Base-by-base conservation (phyloP, 2,113 vertebrate genomes). In the Rostratula benghalensis region DNA sequence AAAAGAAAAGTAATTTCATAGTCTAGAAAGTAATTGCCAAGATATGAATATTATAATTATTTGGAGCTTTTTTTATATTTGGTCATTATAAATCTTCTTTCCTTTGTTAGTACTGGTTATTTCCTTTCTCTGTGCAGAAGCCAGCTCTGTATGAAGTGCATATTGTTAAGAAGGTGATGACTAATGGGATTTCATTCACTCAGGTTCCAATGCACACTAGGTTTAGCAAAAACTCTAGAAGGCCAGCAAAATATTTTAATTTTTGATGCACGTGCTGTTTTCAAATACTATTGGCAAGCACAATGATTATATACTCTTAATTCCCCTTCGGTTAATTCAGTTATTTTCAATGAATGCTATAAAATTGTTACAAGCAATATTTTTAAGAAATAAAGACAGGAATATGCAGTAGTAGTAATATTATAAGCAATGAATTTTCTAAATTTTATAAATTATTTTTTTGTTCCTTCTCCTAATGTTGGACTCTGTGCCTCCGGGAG, bases 121-220 rank as follows among this genome's bases (percentile, higher is more conserved):
- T 98, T 98, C 92, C 84, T 96, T 97, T 94, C 69, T 96, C 71
- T 95, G 59, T 95, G 94, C 85, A 96, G 92, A 83, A 97, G 90
- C 95, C 96, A 98, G 33, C 83, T 97, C 75, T 87, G 63, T 98
- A 91, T 94, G 90, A 93, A 97, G 91, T 97, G 94, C 97, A 97
- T 97, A 94, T 97, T 94, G 90, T 97, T 97, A 95, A 98, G 96
- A 96, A 63, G 93, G 92, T 94, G 83, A 97, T 96, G 96, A 96
- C 95, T 96, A 94, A 93, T 95, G 96, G 88, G 76, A 95, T 97
- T 94, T 89, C 77, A 95, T 94, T 97, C 93, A 97, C 96, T 95
- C 96, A 97, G 96, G 97, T 97, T 97, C 98, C 97, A 97, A 97
- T 97, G 97, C 97, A 98, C 94, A 96, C 97, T 98, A 97, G 97